Evolutionary conservation across 2,113 vertebrate species (phyloP).

Genomic region (Sander lucioperca): DNA sequence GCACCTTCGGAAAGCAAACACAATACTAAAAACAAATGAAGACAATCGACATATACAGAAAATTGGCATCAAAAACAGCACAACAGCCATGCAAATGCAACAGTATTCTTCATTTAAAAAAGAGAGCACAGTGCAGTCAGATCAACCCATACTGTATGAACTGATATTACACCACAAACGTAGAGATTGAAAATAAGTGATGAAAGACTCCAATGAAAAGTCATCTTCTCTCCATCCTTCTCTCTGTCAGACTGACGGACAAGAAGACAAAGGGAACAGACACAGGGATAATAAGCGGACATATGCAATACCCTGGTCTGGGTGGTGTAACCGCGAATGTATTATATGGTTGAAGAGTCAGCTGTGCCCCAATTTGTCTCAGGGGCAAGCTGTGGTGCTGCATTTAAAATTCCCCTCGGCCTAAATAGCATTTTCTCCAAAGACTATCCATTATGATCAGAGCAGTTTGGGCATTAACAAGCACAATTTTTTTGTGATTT

Average conservation of each 20-base stretch:
- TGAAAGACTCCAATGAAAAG: conserved; percentile 12
- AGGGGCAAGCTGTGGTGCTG: not conserved
- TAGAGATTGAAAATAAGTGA: not conserved
- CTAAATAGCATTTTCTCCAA: not conserved
- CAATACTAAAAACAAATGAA: not conserved
- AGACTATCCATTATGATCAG: not conserved
- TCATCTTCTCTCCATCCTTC: conserved; percentile 55
- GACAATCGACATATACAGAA: not conserved
- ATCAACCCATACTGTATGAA: not conserved
- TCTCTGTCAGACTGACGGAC: conserved; percentile 57
- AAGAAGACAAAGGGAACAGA: conserved; percentile 42
- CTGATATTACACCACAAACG: conserved; percentile 7
- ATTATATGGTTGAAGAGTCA: not conserved
- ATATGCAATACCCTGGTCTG: not conserved
- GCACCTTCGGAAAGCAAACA: not conserved
- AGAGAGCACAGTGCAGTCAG: not conserved
- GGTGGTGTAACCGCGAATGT: not conserved
- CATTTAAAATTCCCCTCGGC: not conserved
- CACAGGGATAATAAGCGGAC: conserved; percentile 27
- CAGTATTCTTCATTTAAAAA: not conserved
- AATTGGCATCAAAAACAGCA: not conserved
- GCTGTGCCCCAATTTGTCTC: not conserved
- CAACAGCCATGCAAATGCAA: conserved; percentile 4
- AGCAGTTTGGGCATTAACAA: not conserved
- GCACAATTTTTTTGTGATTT: too few relatives aligned